Percentiles rank a stretch among this genome's conserved stretches.
phyloP scores from a whole-genome alignment of 2,113 vertebrate species.

The Etheostoma spectabile region DNA sequence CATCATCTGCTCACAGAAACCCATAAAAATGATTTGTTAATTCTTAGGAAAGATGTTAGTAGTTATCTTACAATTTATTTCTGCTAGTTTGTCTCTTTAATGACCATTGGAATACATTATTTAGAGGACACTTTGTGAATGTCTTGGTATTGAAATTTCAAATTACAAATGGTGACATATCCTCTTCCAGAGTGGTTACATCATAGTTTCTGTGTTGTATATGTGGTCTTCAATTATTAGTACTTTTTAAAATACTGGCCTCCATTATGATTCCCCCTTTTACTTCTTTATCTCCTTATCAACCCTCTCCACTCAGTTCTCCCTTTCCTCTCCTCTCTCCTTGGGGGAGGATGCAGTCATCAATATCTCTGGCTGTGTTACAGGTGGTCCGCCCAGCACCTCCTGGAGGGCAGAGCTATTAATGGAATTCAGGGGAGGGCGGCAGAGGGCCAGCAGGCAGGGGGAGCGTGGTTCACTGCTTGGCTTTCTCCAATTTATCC shows the following conservation, averaged over 20 bases:
- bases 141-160: not conserved
- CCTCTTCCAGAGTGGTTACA: not conserved
- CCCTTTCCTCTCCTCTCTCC: slow-evolving; percentile 23
- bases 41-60: not conserved
- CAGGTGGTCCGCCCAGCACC: slow-evolving; percentile 58
- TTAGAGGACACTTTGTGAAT: not conserved
- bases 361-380: slow-evolving; percentile 67
- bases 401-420: slow-evolving; percentile 79
- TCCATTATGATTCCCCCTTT: slow-evolving; percentile 18
- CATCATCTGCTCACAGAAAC: slow-evolving; percentile 26
- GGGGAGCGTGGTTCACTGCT: slow-evolving; percentile 50
- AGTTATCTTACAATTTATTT: not conserved
- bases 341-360: slow-evolving; percentile 54
- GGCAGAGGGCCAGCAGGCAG: slow-evolving; percentile 52
- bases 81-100: slow-evolving; percentile 22
- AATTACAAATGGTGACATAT: slow-evolving; percentile 7
- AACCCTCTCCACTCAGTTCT: slow-evolving; percentile 18
- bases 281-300: slow-evolving; percentile 49
- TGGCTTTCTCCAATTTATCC: slow-evolving; percentile 65
- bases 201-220: not conserved
- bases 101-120: not conserved
- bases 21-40: slow-evolving; percentile 15
- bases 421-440: slow-evolving; percentile 70
- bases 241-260: not conserved
- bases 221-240: not conserved